phyloP scores from a whole-genome alignment of 1,140 invertebrate genomes.

The Pseudomyrmex concolor region DNA sequence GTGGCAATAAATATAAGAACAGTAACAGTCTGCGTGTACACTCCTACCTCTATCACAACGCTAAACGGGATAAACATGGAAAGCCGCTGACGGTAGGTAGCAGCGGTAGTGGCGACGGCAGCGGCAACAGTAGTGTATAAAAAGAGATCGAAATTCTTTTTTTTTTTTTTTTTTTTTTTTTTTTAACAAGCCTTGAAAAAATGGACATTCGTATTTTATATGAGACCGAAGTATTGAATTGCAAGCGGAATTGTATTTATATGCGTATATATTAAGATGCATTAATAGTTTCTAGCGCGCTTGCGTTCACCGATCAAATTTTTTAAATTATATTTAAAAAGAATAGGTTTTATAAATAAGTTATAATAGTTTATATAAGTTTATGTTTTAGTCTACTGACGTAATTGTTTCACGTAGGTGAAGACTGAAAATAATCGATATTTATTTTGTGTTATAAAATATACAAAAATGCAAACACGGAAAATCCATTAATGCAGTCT shows the following conservation, averaged over 20 bases:
- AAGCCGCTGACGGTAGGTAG: constrained; percentile 73
- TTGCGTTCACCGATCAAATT: too few species aligned
- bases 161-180: constrained; percentile 13
- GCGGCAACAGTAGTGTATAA: constrained; percentile 14
- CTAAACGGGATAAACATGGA: constrained; percentile 81
- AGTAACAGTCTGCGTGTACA: constrained; percentile 85
- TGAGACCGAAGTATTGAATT: too few species aligned
- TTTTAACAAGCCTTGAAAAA: not conserved
- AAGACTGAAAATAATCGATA: too few species aligned
- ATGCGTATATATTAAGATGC: constrained; percentile 10
- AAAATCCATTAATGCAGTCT: too few species aligned
- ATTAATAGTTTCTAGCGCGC: too few species aligned
- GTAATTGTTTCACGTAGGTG: too few species aligned
- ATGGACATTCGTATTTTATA: constrained; percentile 4
- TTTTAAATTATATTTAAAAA: too few species aligned
- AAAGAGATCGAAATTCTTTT: not conserved
- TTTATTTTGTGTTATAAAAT: too few species aligned
- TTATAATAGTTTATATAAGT: too few species aligned
- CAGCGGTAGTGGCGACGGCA: constrained; percentile 5
- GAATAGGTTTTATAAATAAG: too few species aligned
- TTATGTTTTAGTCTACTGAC: too few species aligned
- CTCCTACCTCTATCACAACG: constrained; percentile 85
- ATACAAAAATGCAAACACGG: too few species aligned
- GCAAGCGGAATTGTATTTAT: constrained; percentile 51
- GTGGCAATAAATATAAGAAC: constrained; percentile 85